Evolutionary conservation across 2,797 vertebrate species (phyloP).

Genomic region (Sebastes oblongus): DNA sequence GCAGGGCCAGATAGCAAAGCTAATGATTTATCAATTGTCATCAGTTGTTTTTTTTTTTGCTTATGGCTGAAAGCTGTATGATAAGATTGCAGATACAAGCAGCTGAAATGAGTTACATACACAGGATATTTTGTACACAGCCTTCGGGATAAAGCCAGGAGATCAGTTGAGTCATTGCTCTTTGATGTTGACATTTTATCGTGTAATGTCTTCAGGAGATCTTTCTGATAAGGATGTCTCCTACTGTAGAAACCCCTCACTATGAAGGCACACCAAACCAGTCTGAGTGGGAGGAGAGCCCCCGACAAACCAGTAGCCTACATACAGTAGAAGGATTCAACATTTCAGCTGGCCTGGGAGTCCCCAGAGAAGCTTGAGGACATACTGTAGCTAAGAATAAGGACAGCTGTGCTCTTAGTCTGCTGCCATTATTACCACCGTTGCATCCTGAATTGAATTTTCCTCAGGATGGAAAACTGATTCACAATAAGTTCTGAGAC

Average conservation of each 20-base stretch:
- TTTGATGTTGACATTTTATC: constrained; percentile 12
- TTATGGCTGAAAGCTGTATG: background rate
- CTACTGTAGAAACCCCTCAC: background rate
- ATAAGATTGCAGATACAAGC: background rate
- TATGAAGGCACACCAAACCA: background rate
- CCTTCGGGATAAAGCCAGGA: background rate
- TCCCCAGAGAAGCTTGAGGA: background rate
- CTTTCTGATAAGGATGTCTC: constrained; percentile 20
- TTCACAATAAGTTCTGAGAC: background rate
- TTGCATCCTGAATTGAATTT: background rate
- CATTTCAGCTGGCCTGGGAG: background rate
- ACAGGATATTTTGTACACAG: background rate
- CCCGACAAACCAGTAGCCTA: background rate
- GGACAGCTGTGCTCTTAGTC: background rate
- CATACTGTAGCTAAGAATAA: background rate
- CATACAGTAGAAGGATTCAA: background rate
- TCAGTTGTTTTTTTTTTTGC: background rate
- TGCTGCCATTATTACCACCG: background rate
- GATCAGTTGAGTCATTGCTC: background rate
- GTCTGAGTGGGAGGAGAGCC: background rate
- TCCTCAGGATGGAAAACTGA: background rate
- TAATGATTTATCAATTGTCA: background rate
- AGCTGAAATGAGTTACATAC: background rate
- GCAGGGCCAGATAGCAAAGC: background rate
- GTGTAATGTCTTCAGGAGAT: background rate